A percentile compares a stretch with the other conserved stretches of the same genome.
phyloP scores from a whole-genome alignment of 2,888 invertebrate species.

The Operophtera brumata region DNA sequence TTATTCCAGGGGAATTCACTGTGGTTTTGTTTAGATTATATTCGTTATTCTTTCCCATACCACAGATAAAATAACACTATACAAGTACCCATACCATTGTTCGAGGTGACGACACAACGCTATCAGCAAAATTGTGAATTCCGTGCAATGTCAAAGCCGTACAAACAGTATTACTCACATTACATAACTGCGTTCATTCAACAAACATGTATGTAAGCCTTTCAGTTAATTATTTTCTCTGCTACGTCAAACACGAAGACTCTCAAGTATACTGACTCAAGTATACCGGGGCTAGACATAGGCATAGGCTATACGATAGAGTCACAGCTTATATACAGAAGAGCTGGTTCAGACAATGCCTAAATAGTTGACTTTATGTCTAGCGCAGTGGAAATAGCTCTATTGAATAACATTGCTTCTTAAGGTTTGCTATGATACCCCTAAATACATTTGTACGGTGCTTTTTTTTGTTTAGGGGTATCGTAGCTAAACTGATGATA shows the following conservation, averaged over 20 bases:
- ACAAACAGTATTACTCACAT: slow-evolving; percentile 1
- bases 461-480: no score
- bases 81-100: no score
- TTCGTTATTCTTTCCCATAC: no score
- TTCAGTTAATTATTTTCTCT: slow-evolving; percentile 19
- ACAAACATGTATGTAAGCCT: background rate
- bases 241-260: slow-evolving; percentile 29
- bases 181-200: slow-evolving; percentile 11
- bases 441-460: no score
- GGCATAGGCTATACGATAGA: slow-evolving; percentile 9
- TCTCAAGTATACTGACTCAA: slow-evolving; percentile 30
- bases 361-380: background rate
- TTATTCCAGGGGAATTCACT: no score
- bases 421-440: no score
- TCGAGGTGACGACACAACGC: background rate
- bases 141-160: slow-evolving; percentile 12
- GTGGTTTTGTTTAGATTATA: no score
- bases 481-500: no score
- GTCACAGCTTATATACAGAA: background rate
- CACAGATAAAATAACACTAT: no score
- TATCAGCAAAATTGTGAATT: background rate
- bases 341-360: background rate
- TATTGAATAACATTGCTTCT: no score
- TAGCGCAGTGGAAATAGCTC: no score
- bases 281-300: slow-evolving; percentile 26